Conservation (phyloP, 2,113 vertebrate species). For the Collichthys lucidus region DNA sequence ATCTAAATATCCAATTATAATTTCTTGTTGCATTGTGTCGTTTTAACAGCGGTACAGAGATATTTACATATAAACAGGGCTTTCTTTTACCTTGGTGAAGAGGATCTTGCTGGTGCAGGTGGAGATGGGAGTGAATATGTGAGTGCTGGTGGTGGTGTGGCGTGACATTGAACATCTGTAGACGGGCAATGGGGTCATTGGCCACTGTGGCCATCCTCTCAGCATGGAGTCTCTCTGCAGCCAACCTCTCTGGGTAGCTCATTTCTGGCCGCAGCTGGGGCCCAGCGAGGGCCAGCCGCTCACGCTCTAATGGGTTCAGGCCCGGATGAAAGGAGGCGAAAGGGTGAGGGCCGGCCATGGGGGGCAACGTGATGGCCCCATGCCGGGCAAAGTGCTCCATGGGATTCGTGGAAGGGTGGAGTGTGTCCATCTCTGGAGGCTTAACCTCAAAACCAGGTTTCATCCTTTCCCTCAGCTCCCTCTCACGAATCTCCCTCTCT, state of each 20-base stretch:
- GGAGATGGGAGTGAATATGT: constrained; percentile 98
- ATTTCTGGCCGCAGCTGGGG: constrained; percentile 96
- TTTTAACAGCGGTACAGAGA: background rate
- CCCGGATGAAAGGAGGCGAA: constrained; percentile 97
- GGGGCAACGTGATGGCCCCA: constrained; percentile 93
- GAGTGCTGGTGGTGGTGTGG: constrained; percentile 99
- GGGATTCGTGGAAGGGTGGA: constrained; percentile 96
- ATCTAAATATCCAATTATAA: too few relatives aligned
- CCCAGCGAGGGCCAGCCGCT: constrained; percentile 93
- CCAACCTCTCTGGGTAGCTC: constrained; percentile 96
- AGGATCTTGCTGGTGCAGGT: constrained; percentile 99
- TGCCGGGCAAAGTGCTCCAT: constrained; percentile 99
- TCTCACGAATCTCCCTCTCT: constrained; percentile 92
- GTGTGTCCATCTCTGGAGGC: constrained; percentile 93
- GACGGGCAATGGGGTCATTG: constrained; percentile 94
- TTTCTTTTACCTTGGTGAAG: constrained; percentile 94
- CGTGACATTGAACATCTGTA: constrained; percentile 99
- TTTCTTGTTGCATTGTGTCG: background rate
- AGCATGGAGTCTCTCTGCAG: constrained; percentile 94
- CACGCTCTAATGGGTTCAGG: constrained; percentile 94
- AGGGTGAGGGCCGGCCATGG: constrained; percentile 92
- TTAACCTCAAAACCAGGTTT: constrained; percentile 99
- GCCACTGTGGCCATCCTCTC: constrained; percentile 97
- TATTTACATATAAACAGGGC: constrained; percentile 43
- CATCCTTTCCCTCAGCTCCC: constrained; percentile 96